Percentiles rank a stretch among this genome's conserved stretches.
phyloP scores from a whole-genome alignment of 1,140 invertebrate genomes.

The Meloidogyne floridensis region DNA sequence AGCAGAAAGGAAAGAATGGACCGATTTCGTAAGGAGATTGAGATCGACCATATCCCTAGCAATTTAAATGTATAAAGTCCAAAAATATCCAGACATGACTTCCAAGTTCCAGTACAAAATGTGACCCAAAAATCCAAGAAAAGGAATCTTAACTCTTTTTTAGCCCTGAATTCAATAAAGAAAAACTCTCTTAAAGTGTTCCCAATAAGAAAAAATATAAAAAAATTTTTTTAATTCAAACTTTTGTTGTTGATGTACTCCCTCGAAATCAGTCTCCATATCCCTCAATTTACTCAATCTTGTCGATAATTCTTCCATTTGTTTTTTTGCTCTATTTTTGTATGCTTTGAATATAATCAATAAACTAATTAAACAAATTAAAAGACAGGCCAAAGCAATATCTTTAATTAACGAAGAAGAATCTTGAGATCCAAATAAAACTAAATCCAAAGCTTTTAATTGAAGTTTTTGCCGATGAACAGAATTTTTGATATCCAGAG shows the following conservation, averaged over 20 bases:
- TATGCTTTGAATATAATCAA: slow-evolving; percentile 52
- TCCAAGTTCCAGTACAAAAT: too few species aligned
- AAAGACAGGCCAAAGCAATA: slow-evolving; percentile 48
- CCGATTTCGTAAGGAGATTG: too few species aligned
- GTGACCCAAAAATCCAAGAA: too few species aligned
- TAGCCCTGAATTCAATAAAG: too few species aligned
- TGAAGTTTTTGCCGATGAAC: slow-evolving; percentile 69
- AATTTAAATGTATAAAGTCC: too few species aligned
- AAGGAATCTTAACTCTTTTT: too few species aligned
- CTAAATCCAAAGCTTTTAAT: slow-evolving; percentile 69
- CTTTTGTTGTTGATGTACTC: slow-evolving; percentile 46
- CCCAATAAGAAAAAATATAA: background rate
- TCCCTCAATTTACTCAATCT: slow-evolving; percentile 47
- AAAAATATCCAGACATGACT: too few species aligned
- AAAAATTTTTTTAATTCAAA: slow-evolving; percentile 4
- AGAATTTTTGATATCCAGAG: slow-evolving; percentile 68
- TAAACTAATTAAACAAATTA: slow-evolving; percentile 44
- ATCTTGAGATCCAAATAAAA: slow-evolving; percentile 69
- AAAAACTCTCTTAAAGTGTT: background rate
- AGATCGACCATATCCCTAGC: too few species aligned
- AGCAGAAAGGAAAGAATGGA: too few species aligned
- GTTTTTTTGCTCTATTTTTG: slow-evolving; percentile 45
- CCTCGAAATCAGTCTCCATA: slow-evolving; percentile 61
- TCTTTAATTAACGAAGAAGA: slow-evolving; percentile 57
- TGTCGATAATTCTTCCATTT: slow-evolving; percentile 51